phyloP scores from a whole-genome alignment of 35 echinoderm and acorn worm genomes.

The Ophiothrix spiculata region DNA sequence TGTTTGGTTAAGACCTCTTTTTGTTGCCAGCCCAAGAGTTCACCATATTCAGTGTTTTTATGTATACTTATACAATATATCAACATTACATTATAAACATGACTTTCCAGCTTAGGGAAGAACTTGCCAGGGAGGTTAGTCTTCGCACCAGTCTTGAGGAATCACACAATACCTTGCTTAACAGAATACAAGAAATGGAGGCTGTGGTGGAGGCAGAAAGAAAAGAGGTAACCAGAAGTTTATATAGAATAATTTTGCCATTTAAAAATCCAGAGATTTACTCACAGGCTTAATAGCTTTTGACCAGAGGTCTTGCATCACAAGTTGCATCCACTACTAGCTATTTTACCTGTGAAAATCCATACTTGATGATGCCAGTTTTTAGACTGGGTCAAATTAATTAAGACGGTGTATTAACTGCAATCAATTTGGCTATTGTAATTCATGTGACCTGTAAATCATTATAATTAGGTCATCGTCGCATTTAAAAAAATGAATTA shows the following conservation, averaged over 20 bases:
- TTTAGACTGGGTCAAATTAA: too few relatives aligned
- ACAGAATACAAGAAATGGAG: constrained; percentile 68
- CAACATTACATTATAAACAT: background rate
- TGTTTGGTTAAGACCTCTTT: background rate
- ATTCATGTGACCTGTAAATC: too few relatives aligned
- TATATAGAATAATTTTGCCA: background rate
- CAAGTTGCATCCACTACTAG: background rate
- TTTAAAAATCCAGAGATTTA: background rate
- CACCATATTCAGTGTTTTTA: background rate
- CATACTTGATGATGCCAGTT: too few relatives aligned
- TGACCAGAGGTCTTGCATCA: background rate
- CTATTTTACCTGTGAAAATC: background rate
- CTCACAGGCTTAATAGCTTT: background rate
- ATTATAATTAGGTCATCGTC: too few relatives aligned
- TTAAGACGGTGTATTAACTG: too few relatives aligned
- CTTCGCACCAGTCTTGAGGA: constrained; percentile 72
- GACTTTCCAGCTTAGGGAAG: constrained; percentile 50
- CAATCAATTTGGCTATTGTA: too few relatives aligned
- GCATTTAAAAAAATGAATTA: too few relatives aligned
- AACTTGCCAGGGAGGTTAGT: constrained; percentile 51
- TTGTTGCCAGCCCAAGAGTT: too few relatives aligned
- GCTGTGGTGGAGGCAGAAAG: constrained; percentile 56
- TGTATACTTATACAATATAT: background rate
- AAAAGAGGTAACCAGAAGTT: constrained; percentile 35
- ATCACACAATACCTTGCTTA: constrained; percentile 50